These are phyloP conservation scores for Pampusana beccarii DNA, from an alignment of 2,113 vertebrate genomes.

Conservation along the genomic window DNA sequence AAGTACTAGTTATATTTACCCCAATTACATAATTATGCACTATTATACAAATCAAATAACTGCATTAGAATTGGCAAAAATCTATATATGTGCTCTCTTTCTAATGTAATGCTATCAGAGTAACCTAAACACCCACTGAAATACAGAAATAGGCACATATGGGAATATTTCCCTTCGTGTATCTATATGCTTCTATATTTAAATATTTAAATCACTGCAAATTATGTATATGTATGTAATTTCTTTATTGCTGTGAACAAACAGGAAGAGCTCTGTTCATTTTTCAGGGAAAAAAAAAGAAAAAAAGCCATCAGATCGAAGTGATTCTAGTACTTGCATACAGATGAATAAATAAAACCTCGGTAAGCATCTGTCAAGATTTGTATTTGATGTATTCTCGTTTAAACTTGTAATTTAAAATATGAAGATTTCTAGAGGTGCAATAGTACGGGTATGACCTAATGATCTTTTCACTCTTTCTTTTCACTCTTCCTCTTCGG, in stretches of 20 bases:
- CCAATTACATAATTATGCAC: constrained; percentile 36
- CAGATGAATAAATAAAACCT: background rate
- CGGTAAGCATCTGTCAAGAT: background rate
- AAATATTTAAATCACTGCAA: constrained; percentile 33
- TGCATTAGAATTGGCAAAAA: constrained; percentile 47
- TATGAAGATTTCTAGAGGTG: background rate
- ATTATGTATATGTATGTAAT: constrained; percentile 15
- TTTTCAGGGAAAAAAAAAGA: background rate
- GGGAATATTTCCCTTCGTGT: background rate
- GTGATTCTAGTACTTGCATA: background rate
- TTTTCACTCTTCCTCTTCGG: background rate
- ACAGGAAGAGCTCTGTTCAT: constrained; percentile 29
- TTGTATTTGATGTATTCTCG: constrained; percentile 12
- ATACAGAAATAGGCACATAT: constrained; percentile 32
- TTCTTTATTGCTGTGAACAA: constrained; percentile 41
- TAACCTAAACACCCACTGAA: constrained; percentile 31
- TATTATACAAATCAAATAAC: constrained; percentile 54
- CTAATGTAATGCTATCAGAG: constrained; percentile 15
- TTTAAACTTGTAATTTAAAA: background rate
- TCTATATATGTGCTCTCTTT: constrained; percentile 11
- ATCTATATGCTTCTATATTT: constrained; percentile 43
- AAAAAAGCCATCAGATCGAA: background rate
- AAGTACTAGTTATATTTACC: constrained; percentile 43
- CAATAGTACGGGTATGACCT: background rate
- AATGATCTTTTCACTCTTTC: background rate